Evolutionary conservation across 2,797 vertebrate genomes (phyloP), one percentile per base, ranked within the genome.

Genomic region (Lagorchestes hirsutus): DNA sequence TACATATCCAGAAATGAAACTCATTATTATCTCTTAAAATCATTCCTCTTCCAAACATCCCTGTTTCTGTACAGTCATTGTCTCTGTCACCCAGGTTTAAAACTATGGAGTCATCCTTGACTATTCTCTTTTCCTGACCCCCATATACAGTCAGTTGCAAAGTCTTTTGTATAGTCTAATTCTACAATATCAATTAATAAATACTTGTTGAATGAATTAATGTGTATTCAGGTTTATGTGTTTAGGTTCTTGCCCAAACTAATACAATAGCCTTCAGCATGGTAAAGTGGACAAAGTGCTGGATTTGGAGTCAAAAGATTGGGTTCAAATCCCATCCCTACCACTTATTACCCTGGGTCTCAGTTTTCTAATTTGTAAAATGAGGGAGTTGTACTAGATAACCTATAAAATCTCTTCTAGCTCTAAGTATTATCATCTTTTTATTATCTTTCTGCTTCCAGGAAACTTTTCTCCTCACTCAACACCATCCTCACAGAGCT

Each of bases 321-420:
- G 52, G 90, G 40, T 55, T 91, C 90, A 54, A 55, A n/a, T 55
- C 5, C 54, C 14, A 54, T 54, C 50, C 34, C 52, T 87, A 14
- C 52, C 29, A 91, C 28, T n/a, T 91, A 9, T 55, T 55, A 6
- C 52, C 31, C 13, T 91, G 12, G 22, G 55, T 90, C 54, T n/a
- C 46, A n/a, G 46, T 93, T 92, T 50, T 92, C 57, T 92, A 91
- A 34, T 90, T 24, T 96, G 87, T 46, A 91, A 90, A 90, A 34
- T 28, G 40, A 92, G 18, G 1, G 13, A 13, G 1, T 90, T 74
- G 29, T n/a, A 93, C 54, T n/a, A 90, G 54, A 94, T 91, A 62
- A 50, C 34, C 24, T 91, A 29, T 67, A 67, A 57, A 54, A 56
- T 13, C 54, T 55, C 54, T 93, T 74, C 29, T 12, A 95, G 31